These are phyloP conservation scores for Drosophila pruinosa DNA, from an alignment of 1,140 invertebrate species.

Conservation along the genomic window DNA sequence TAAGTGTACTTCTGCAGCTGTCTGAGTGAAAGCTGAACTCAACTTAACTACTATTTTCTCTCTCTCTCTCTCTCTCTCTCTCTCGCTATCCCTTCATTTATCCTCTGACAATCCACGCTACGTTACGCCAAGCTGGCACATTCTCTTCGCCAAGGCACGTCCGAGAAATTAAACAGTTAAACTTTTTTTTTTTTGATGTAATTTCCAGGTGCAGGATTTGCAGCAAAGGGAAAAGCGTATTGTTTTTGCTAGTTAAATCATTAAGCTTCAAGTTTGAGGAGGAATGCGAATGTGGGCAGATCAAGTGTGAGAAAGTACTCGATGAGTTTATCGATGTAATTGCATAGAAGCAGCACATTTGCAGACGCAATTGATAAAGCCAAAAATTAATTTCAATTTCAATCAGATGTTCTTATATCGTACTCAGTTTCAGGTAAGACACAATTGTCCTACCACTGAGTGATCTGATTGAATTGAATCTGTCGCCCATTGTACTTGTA, in stretches of 20 bases:
- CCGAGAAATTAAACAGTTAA: conserved; percentile 70
- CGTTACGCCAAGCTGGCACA: not conserved
- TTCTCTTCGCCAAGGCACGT: conserved; percentile 52
- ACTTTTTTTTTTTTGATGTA: conserved; percentile 27
- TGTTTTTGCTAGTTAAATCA: conserved; percentile 59
- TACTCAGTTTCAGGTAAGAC: too few species aligned
- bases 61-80: not conserved
- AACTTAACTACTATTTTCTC: too few species aligned
- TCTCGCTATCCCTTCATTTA: not conserved
- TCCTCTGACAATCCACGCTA: not conserved
- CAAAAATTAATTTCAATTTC: too few species aligned
- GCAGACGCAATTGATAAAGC: too few species aligned
- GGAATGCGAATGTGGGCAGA: not conserved
- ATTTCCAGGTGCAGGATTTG: conserved; percentile 33
- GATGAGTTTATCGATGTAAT: not conserved
- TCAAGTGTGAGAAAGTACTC: not conserved
- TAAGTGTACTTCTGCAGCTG: conserved; percentile 42
- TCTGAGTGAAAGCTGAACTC: conserved; percentile 40
- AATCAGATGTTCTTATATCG: too few species aligned
- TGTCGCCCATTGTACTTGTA: not conserved
- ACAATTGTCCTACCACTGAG: too few species aligned
- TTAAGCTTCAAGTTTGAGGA: conserved; percentile 45
- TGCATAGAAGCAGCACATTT: not conserved
- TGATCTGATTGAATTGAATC: not conserved
- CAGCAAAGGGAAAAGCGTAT: not conserved